A percentile compares a stretch with the other conserved stretches of the same genome.
Conservation (phyloP, 2,797 vertebrate genomes). For the Crossoptilon crossoptilon region DNA sequence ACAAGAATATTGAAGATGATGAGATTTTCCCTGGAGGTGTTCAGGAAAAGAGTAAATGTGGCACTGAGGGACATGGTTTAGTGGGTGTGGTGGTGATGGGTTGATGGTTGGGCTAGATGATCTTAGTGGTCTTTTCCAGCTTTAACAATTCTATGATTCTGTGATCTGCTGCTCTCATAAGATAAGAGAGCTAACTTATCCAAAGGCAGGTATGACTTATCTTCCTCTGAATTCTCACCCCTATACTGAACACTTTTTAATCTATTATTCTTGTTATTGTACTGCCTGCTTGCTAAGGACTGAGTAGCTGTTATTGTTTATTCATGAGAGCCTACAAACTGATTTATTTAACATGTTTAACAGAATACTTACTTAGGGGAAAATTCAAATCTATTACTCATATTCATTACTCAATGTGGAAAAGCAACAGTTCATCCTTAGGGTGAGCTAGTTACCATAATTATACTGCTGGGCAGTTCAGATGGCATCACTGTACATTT, state of each 20-base stretch:
- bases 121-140: no score
- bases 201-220: not conserved
- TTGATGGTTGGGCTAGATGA: no score
- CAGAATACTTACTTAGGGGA: not conserved
- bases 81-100: no score
- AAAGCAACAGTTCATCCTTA: constrained; percentile 43
- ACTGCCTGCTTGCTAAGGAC: not conserved
- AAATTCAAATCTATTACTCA: constrained; percentile 58
- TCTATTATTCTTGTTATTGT: not conserved
- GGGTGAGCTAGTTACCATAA: constrained; percentile 39
- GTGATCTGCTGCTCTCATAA: not conserved
- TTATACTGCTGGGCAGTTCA: constrained; percentile 42
- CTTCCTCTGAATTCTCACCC: not conserved
- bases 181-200: not conserved
- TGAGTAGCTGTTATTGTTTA: not conserved
- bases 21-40: no score
- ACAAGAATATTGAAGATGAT: not conserved
- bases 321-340: constrained; percentile 36
- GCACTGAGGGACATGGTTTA: no score
- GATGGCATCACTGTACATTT: constrained; percentile 46
- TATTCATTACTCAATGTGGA: constrained; percentile 44
- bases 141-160: no score
- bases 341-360: constrained; percentile 51
- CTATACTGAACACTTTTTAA: not conserved
- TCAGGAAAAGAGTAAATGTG: no score